Conservation (phyloP, 1,140 invertebrate genomes). For the Archegozetes longisetosus region DNA sequence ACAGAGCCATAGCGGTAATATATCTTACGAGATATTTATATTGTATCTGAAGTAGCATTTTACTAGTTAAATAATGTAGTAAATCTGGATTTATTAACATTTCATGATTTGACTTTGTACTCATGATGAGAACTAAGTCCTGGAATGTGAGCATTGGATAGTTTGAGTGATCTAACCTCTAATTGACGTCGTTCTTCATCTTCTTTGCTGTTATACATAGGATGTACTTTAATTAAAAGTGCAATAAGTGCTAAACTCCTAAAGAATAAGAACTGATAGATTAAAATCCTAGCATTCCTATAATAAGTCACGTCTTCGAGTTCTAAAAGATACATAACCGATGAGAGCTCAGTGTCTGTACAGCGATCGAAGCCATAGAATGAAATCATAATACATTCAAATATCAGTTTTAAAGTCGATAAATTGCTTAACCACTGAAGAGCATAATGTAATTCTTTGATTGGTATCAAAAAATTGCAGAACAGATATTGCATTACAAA, state of each 20-base stretch:
- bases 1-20: too few species aligned
- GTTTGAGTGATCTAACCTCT: too few species aligned
- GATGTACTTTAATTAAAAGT: not conserved
- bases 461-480: not conserved
- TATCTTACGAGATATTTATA: too few species aligned
- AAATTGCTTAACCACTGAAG: not conserved
- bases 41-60: too few species aligned
- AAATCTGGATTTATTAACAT: too few species aligned
- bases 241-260: not conserved
- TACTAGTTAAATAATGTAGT: too few species aligned
- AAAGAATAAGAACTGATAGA: not conserved
- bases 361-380: not conserved
- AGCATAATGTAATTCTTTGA: not conserved
- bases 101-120: too few species aligned
- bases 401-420: not conserved
- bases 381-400: not conserved
- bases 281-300: not conserved
- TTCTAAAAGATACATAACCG: not conserved
- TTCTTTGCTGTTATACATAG: not conserved
- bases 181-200: not conserved
- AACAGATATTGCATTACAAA: not conserved
- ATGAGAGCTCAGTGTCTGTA: not conserved
- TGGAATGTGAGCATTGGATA: too few species aligned
- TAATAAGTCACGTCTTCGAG: not conserved
- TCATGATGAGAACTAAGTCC: too few species aligned